Base-by-base conservation (phyloP, 2,113 vertebrate species). In the Paramisgurnus dabryanus region DNA sequence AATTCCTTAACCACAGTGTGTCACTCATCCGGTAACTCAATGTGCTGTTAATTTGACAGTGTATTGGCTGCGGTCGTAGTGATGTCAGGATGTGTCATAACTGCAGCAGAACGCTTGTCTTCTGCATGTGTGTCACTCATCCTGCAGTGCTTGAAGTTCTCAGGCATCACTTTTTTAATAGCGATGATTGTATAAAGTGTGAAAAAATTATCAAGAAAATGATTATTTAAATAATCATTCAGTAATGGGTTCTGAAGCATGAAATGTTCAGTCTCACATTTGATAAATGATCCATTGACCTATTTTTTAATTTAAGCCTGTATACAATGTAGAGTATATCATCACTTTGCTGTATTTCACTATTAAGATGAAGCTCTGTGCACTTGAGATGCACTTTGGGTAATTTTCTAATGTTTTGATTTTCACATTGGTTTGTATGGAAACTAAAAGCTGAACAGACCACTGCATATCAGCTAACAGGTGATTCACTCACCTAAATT, bases 1-100 rank as follows among this genome's bases (percentile, higher is more conserved):
- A 40, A 79, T 70, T 12, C 5, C 39, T 7, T 7, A 45, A 49
- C 41, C 68, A 65, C 18, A 53, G 67, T 40, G 11, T 61, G 43
- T 77, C 63, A 57, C 49, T 53, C 49, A 53, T 53, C 49, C 13
- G 12, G 11, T 22, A 55, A 57, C 15, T 43, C 53, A 4, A 9
- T 47, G 53, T 49, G 39, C 53, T 78, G 66, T 78, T 60, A 27
- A 58, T 58, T 66, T 47, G 65, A 60, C 8, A n/a, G 55, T 18
- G 45, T n/a, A 55, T 27, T 66, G 63, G 75, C 47, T 11, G 49
- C 18, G 45, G 17, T 67, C 53, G 40, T 57, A 34, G 75, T 50
- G 34, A 43, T 43, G n/a, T 78, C 41, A 40, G 55, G 17, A 47
- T 43, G 40, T 55, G 39, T 67, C 7, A 57, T 34, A 67, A 9